Base-by-base conservation (phyloP, 2,888 invertebrate genomes). In the Melipona bicolor region DNA sequence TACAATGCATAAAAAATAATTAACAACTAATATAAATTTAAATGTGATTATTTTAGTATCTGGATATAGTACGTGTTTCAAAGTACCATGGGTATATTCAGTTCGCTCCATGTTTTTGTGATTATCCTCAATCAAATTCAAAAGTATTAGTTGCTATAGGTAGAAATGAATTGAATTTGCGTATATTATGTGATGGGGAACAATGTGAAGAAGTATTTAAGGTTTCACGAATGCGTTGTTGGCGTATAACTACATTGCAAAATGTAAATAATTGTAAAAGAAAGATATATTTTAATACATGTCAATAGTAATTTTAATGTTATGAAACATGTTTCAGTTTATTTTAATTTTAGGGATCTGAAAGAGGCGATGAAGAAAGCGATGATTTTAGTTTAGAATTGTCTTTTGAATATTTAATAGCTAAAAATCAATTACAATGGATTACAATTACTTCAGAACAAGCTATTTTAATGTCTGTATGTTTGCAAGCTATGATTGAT, bases 171-270 rank as follows among this genome's bases (percentile, higher is more conserved):
- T 95, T 99, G 52, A 97, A 97, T 90, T 96, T 99, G 90, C 96
- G 97, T 83, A 94, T 96, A 77, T 70, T 88, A 50, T 96, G 96
- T 36, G 95, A 96, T 27, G 95, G 96, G 52, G 96, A 97, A 78
- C 95, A 96, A n/a, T 96, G 96, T 88, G 99, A 99, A 94, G 97
- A 97, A 70, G 96, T 96, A 91, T 99, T 98, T 94, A 98, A 98
- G 94, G 98, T 99, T 61, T 99, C 99, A 0, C 96, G 99, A 90
- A 99, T 99, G 97, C 96, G 98, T 81, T 99, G 99, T 92, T 99
- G 99, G 99, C 96, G 99, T 90, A 98, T 99, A 70, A 98, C 98
- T 32, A 98, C 98, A 2, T 95, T 97, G 90, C 97, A 97, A 93
- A 95, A 95, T 90, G 97, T 97, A 94, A 96, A 96, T 94, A 59